A percentile compares a stretch with the other conserved stretches of the same genome.
phyloP scores from a whole-genome alignment of 1,140 invertebrate genomes.

The Diprion similis region DNA sequence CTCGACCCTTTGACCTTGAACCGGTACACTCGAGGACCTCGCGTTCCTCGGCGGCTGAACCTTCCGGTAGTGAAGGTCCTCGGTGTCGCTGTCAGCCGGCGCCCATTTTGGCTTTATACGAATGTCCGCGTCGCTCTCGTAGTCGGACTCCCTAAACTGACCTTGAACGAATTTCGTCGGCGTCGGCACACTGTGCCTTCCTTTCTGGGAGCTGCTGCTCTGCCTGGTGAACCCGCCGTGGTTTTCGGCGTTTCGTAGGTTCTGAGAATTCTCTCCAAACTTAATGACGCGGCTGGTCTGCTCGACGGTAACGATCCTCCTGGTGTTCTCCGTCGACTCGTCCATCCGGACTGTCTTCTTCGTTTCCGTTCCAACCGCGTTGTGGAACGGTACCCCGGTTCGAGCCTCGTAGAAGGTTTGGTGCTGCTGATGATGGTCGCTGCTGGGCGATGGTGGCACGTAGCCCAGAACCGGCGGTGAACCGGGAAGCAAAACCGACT shows the following conservation, averaged over 20 bases:
- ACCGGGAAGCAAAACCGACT: slow-evolving; percentile 64
- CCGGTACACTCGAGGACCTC: slow-evolving; percentile 58
- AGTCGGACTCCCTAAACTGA: slow-evolving; percentile 74
- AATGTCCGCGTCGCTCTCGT: slow-evolving; percentile 73
- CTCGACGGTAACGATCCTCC: slow-evolving; percentile 71
- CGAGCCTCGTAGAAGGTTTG: slow-evolving; percentile 63
- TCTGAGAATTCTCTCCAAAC: slow-evolving; percentile 63
- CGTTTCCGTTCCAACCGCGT: slow-evolving; percentile 69
- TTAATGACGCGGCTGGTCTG: slow-evolving; percentile 74
- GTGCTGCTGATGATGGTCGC: slow-evolving; percentile 35
- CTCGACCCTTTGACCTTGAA: slow-evolving; percentile 55
- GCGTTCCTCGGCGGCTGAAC: slow-evolving; percentile 62
- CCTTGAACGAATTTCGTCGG: slow-evolving; percentile 74
- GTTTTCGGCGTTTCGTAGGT: slow-evolving; percentile 37
- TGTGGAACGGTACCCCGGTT: slow-evolving; percentile 62
- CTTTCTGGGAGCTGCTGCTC: slow-evolving; percentile 49
- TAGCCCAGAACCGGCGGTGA: slow-evolving; percentile 67
- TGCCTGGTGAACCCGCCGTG: slow-evolving; percentile 50
- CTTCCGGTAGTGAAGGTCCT: slow-evolving; percentile 67
- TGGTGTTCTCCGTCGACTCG: slow-evolving; percentile 70
- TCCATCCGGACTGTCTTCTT: slow-evolving; percentile 74
- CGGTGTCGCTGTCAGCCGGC: slow-evolving; percentile 64
- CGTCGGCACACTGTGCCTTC: slow-evolving; percentile 59
- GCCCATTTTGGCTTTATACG: slow-evolving; percentile 69
- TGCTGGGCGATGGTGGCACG: slow-evolving; percentile 59